Evolutionary conservation across 2,113 vertebrate species (phyloP), one percentile per base, ranked within the genome.

Genomic region (Mellivora capensis): DNA sequence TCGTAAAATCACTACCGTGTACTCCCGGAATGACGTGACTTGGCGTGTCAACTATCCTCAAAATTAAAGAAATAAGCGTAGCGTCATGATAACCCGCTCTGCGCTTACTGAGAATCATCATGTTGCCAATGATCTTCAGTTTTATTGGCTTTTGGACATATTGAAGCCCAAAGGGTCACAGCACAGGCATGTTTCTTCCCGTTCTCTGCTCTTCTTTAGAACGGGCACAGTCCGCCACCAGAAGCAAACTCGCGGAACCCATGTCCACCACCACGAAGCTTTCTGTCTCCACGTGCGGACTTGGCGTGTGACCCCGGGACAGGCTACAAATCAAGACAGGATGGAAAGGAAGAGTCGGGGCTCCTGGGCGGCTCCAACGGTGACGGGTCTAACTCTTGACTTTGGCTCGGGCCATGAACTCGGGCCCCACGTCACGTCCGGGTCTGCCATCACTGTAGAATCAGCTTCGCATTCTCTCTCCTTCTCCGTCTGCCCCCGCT

Each of bases 371-470:
- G 67, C 18, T 69, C 67, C 4, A 34, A 37, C 18, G 0, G 18
- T 10, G 17, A 37, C 4, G 34, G 1, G 2, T 37, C 7, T 20
- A 34, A n/a, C 67, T n/a, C 29, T 15, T 34, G 62, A 64, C 2
- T 64, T n/a, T 2, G 17, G 67, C 67, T 37, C 34, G 34, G 34
- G 34, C n/a, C 67, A 9, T 4, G 67, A 37, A n/a, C 34, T n/a
- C 17, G 3, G 34, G 67, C 67, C 67, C 15, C 49, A 52, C 14
- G 15, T 14, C 64, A 69, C 3, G 4, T 20, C 3, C 0, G 17
- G 67, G 12, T n/a, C 67, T 0, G 14, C 15, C 1, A 14, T 67
- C 64, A 4, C 31, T 0, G 3, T 1, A 3, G 7, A 18, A 3
- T n/a, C 31, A 4, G 17, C 67, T 2, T 17, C 13, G 3, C 5